These are phyloP conservation scores for Lasiurus cinereus DNA, from an alignment of 2,113 vertebrate species.

Conservation along the genomic window DNA sequence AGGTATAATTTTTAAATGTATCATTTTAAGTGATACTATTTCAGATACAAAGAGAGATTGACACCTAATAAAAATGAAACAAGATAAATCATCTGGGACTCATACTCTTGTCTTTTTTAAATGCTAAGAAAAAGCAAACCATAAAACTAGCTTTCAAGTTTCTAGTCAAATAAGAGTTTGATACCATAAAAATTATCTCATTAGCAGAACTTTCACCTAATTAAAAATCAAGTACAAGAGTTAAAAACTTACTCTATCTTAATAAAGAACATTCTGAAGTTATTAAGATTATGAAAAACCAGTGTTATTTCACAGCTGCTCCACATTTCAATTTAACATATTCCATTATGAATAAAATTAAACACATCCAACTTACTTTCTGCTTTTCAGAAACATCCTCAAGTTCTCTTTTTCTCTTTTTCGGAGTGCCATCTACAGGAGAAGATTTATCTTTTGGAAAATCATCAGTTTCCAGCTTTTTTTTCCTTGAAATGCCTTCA, in stretches of 20 bases:
- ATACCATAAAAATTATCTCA: conserved; percentile 44
- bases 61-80: not conserved
- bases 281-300: conserved; percentile 18
- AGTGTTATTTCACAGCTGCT: not conserved
- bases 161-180: conserved; percentile 33
- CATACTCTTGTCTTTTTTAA: not conserved
- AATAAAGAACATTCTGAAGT: conserved; percentile 26
- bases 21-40: conserved; percentile 7
- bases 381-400: conserved; percentile 76
- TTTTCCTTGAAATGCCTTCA: conserved; percentile 65
- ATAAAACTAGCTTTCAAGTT: conserved; percentile 42
- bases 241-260: conserved; percentile 10
- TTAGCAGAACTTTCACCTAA: conserved; percentile 45
- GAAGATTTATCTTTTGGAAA: conserved; percentile 47
- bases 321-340: not conserved
- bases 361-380: conserved; percentile 77
- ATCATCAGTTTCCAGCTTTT: conserved; percentile 54
- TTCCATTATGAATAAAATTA: not conserved
- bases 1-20: not conserved
- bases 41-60: not conserved
- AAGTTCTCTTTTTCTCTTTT: conserved; percentile 73
- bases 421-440: conserved; percentile 38
- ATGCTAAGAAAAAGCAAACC: not conserved
- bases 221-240: conserved; percentile 10
- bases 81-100: not conserved